Evolutionary conservation across 2,888 invertebrate genomes (phyloP), one percentile per base, ranked within the genome.

Genomic region (Lysandra bellargus): DNA sequence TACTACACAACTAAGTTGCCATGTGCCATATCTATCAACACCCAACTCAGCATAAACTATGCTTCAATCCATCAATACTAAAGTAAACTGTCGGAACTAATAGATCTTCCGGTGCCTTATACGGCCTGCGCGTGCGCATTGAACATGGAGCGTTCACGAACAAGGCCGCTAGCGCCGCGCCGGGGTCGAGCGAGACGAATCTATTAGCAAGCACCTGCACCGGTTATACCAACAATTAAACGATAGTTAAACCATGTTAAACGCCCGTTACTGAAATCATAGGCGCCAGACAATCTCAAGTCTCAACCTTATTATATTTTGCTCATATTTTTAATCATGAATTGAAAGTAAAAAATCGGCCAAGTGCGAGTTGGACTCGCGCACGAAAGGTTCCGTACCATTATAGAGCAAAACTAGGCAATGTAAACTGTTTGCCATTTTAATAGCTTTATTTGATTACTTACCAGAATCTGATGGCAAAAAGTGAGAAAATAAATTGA

Each of bases 81-180:
- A 57, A 57, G 57, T 17, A 14, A 61, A 61, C n/a, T 23, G 61
- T 61, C 61, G 61, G 61, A 61, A 61, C 61, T 61, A 61, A n/a
- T 7, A n/a, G n/a, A 61, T 61, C 7, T 60, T 60, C 60, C 60
- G 60, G 60, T 60, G n/a, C 60, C 60, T 0, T 23, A 61, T 61
- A 61, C 23, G 61, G 61, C 7, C 57, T 49, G 49, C 49, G 49
- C 49, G 49, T 49, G 49, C 9, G 49, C 49, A 44, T 44, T 2
- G 49, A 61, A 23, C 61, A 61, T 61, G 61, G 61, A 61, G 61
- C 23, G 61, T 61, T 61, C 61, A 61, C 7, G 61, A 61, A 9
- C 61, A 61, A 61, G 61, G 61, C 9, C 61, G 61, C 23, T 60
- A 23, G 61, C n/a, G 23, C 61, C 61, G 61, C n/a, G 23, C 61